Evolutionary conservation across 2,888 invertebrate genomes (phyloP), one percentile per base, ranked within the genome.

Genomic region (Phyllotreta cruciferae): DNA sequence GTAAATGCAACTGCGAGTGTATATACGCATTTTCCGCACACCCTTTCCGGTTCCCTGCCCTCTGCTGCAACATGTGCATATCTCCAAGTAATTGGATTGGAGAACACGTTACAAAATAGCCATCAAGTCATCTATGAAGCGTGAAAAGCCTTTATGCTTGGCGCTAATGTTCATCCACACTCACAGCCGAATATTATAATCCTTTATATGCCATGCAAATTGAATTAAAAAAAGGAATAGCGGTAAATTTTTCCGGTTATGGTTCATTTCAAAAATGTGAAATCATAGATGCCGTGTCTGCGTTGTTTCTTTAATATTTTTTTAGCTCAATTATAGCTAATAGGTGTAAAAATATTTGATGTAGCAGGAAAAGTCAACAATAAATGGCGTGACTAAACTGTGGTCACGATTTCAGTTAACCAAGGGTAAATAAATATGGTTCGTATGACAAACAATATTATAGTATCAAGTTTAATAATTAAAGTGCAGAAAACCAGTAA

Each of bases 41-140:
- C 49, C 34, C 49, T 13, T 6, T 11, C n/a, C 49, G 35, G n/a
- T 7, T 14, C 35, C 36, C 49, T 35, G n/a, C n/a, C 49, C 24
- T 24, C 24, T 4, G 24, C 6, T 49, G 34, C 34, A 49, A 35
- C 49, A 49, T 58, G 58, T 58, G 49, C 45, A 56, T 34, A 45
- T 56, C 47, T 56, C 47, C 50, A 50, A 49, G 24, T 49, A 50
- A 50, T 58, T 50, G 58, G 41, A 57, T 49, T 50, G 50, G 35
- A 58, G 36, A 39, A 10, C 41, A 39, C 50, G 38, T 58, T 50
- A 38, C 35, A 36, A 58, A 58, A 58, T 58, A 39, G 49, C 42
- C 13, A 58, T 58, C 35, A 58, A 58, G 35, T 41, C 42, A 58
- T 38, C 49, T 50, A 35, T 58, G 49, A 39, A 58, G 57, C 57